Percentiles rank a stretch among this genome's conserved stretches.
Evolutionary conservation across 2,113 vertebrate species (phyloP).

Genomic region (Trochalopteron elliotii): DNA sequence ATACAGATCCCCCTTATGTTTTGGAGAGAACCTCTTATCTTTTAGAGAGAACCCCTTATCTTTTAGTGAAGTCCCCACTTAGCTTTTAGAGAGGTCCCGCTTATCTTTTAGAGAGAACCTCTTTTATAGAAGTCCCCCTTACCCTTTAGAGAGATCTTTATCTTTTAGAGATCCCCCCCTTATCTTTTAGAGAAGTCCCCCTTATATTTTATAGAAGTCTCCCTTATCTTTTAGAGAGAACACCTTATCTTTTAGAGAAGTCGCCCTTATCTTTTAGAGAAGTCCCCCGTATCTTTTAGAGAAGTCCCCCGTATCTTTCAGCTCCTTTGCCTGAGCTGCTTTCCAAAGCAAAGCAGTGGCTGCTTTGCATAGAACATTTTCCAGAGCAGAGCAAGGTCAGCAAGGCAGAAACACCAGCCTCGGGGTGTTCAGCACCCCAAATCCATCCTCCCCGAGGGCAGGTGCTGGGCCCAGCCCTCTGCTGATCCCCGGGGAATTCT

Average conservation of each 20-base stretch:
- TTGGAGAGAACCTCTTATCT: neutral
- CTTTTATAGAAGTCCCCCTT: neutral
- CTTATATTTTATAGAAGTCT: neutral
- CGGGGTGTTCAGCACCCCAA: rapidly evolving
- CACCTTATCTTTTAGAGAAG: neutral
- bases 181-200: neutral
- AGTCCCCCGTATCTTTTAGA: neutral
- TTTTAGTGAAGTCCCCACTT: neutral
- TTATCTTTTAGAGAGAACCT: neutral
- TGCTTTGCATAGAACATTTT: neutral
- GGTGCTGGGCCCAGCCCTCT: neutral
- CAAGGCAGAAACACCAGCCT: neutral
- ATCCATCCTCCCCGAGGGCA: neutral
- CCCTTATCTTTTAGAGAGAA: neutral
- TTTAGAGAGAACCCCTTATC: too few relatives aligned
- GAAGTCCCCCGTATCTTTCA: neutral
- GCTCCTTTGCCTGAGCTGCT: neutral
- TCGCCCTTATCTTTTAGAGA: neutral
- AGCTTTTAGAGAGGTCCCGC: too few relatives aligned
- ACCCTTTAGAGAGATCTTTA: neutral
- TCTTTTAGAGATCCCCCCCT: too few relatives aligned
- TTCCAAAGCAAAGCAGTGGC: neutral
- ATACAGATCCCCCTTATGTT: too few relatives aligned
- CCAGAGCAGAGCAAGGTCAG: neutral
- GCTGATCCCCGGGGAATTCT: neutral